phyloP scores from a whole-genome alignment of 2,113 vertebrate species.

The Microcebus griseorufus region DNA sequence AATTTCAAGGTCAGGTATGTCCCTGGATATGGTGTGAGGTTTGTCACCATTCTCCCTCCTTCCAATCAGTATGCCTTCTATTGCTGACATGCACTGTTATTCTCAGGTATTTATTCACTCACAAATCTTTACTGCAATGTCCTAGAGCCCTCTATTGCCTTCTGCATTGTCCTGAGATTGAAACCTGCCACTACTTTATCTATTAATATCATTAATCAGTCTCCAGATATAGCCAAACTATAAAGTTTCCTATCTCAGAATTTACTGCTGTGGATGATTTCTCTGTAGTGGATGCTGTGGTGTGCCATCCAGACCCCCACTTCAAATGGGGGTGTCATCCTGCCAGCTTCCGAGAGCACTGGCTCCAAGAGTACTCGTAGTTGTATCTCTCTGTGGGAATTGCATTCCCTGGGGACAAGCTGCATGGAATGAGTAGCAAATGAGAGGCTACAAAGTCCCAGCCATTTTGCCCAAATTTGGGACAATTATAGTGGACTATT shows the following conservation, averaged over 20 bases:
- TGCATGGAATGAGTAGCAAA: not conserved
- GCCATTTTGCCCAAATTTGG: not conserved
- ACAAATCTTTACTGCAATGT: not conserved
- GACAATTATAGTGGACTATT: not conserved
- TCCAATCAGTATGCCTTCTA: not conserved
- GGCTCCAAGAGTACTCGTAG: not conserved
- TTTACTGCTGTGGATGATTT: not conserved
- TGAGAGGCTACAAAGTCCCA: not conserved
- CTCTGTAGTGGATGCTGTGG: not conserved
- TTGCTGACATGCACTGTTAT: not conserved
- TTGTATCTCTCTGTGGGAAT: not conserved
- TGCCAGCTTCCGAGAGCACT: not conserved
- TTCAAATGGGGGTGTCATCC: not conserved
- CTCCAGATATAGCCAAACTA: not conserved
- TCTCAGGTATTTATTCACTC: not conserved
- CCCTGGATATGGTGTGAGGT: not conserved
- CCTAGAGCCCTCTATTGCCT: rapidly evolving
- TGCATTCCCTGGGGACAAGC: not conserved
- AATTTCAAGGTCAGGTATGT: not conserved
- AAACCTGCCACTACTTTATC: not conserved
- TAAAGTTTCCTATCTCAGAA: not conserved
- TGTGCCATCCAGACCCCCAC: not conserved
- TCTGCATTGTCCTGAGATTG: not conserved
- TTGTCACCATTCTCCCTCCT: not conserved
- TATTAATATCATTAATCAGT: not conserved